These are phyloP conservation scores for Pherbina coryleti DNA, from an alignment of 2,888 invertebrate species.

Conservation along the genomic window DNA sequence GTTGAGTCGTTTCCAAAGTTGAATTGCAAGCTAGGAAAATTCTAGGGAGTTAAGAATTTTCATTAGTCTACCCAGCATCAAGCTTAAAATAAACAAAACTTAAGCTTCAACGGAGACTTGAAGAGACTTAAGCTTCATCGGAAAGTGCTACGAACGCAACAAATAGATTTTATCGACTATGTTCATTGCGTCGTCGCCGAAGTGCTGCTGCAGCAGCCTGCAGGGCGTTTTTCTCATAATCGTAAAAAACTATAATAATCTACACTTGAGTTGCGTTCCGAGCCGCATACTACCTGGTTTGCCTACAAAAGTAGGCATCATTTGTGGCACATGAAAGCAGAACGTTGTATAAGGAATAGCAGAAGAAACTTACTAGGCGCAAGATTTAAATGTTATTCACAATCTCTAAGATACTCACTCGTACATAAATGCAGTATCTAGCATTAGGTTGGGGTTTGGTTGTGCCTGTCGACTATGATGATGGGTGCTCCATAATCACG, in stretches of 20 bases:
- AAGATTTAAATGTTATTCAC: no score
- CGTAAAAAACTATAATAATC: conserved; percentile 29
- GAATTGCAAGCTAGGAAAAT: background rate
- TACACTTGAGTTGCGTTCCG: conserved; percentile 11
- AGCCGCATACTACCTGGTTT: background rate
- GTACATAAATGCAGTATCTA: no score
- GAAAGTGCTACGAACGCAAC: background rate
- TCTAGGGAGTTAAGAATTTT: no score
- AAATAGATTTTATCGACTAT: background rate
- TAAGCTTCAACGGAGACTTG: conserved; percentile 17
- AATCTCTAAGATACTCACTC: no score
- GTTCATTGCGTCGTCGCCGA: conserved; percentile 39
- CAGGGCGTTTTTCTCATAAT: conserved; percentile 35
- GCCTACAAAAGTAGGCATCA: background rate
- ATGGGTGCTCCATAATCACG: background rate
- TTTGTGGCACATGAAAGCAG: background rate
- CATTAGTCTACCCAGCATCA: background rate
- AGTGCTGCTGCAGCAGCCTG: conserved; percentile 53
- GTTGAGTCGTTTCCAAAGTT: background rate
- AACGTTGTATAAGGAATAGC: no score
- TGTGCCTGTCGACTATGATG: no score
- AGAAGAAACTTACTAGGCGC: no score
- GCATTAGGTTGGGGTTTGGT: no score
- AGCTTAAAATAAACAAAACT: conserved; percentile 32
- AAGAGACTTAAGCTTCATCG: no score